A percentile compares a stretch with the other conserved stretches of the same genome.
These are phyloP conservation scores for Synanthedon tipuliformis DNA, from an alignment of 2,888 invertebrate species.

Conservation along the genomic window DNA sequence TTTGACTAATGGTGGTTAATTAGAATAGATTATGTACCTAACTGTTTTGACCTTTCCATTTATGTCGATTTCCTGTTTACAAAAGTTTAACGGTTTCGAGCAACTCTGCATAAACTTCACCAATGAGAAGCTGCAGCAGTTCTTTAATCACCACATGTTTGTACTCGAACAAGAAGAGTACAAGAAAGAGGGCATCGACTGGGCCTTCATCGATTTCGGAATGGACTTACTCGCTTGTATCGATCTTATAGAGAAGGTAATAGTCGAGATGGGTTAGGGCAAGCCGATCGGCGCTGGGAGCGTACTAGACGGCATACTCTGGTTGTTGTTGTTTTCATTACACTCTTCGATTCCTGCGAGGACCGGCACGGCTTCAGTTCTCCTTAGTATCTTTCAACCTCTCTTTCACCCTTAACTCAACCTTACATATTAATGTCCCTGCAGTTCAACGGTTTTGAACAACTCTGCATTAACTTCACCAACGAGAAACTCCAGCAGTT, in stretches of 20 bases:
- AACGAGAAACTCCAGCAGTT: constrained; percentile 98
- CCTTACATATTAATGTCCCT: constrained; percentile 55
- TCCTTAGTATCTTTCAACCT: constrained; percentile 14
- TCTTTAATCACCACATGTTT: constrained; percentile 99
- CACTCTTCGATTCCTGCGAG: constrained; percentile 11
- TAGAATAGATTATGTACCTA: constrained; percentile 17
- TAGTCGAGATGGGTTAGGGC: constrained; percentile 20
- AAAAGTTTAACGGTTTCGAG: constrained; percentile 94
- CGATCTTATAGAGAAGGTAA: constrained; percentile 94
- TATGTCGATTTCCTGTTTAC: constrained; percentile 40
- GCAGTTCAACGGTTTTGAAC: constrained; percentile 96
- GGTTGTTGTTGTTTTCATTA: constrained; percentile 12
- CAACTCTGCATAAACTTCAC: constrained; percentile 99
- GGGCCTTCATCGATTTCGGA: constrained; percentile 97
- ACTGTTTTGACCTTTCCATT: constrained; percentile 29
- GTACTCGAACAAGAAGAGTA: constrained; percentile 98
- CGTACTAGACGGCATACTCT: constrained; percentile 19
- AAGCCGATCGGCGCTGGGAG: constrained; percentile 32
- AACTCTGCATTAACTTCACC: constrained; percentile 98
- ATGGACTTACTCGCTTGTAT: constrained; percentile 97
- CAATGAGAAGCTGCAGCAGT: constrained; percentile 97
- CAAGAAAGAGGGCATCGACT: constrained; percentile 92
- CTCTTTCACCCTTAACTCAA: constrained; percentile 36
- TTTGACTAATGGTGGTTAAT: neutral
- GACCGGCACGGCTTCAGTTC: constrained; percentile 14